A percentile compares a stretch with the other conserved stretches of the same genome.
Conservation (phyloP, 2,113 vertebrate species). For the Thryonomys swinderianus region DNA sequence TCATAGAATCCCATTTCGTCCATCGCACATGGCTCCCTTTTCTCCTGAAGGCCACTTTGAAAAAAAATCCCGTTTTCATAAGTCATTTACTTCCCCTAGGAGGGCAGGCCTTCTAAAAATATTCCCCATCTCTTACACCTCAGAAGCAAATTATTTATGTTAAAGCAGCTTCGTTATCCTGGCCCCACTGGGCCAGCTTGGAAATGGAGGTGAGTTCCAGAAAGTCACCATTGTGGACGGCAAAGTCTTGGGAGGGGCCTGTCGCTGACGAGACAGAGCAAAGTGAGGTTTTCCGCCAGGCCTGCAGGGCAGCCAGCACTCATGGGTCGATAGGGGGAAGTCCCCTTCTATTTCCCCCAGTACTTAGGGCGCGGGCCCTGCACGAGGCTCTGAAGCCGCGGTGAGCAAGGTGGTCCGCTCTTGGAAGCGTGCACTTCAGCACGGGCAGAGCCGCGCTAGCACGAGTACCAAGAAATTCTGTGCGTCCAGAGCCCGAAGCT, state of each 20-base stretch:
- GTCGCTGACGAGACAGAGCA: neutral
- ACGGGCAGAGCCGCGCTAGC: neutral
- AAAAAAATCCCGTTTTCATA: conserved; percentile 85
- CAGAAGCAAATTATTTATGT: conserved; percentile 88
- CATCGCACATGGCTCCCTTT: conserved; percentile 84
- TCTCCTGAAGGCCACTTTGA: conserved; percentile 88
- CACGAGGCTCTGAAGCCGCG: rapidly evolving
- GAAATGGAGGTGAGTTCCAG: conserved; percentile 80
- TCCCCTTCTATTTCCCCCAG: neutral
- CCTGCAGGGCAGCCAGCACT: rapidly evolving
- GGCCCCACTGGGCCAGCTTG: conserved; percentile 73
- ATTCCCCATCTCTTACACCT: conserved; percentile 82
- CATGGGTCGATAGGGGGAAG: neutral
- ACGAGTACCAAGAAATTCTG: rapidly evolving
- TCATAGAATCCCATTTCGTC: conserved; percentile 84
- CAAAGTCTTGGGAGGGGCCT: conserved; percentile 7
- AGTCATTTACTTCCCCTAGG: conserved; percentile 87
- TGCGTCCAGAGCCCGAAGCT: rapidly evolving
- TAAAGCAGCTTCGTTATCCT: conserved; percentile 86
- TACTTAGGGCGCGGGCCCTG: rapidly evolving
- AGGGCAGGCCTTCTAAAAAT: conserved; percentile 87
- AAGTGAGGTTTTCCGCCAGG: neutral
- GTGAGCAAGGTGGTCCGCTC: rapidly evolving
- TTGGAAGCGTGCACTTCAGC: neutral
- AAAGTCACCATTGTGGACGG: conserved; percentile 51